These are phyloP conservation scores for Schizothorax lantsangensis DNA, from an alignment of 2,797 vertebrate species.

Conservation along the genomic window DNA sequence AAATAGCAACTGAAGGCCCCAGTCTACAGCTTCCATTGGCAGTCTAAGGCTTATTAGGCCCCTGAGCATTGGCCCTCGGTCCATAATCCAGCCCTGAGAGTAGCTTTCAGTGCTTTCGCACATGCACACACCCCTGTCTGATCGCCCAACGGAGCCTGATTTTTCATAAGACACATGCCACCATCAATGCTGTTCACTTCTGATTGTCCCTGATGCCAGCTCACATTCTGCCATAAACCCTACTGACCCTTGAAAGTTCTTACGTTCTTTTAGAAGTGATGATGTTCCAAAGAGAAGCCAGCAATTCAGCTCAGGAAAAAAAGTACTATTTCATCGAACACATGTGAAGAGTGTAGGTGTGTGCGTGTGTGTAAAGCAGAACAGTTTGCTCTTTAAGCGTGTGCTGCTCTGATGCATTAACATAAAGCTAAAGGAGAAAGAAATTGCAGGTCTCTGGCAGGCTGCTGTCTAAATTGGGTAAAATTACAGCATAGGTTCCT, in stretches of 20 bases:
- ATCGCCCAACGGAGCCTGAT: not conserved
- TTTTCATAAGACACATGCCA: slow-evolving; percentile 14
- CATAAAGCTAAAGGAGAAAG: slow-evolving; percentile 77
- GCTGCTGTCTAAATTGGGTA: slow-evolving; percentile 76
- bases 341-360: slow-evolving; percentile 11
- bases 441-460: slow-evolving; percentile 80
- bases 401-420: slow-evolving; percentile 71
- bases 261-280: not conserved
- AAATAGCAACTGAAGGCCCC: not conserved
- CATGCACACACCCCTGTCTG: not conserved
- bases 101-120: not conserved
- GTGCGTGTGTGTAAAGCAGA: slow-evolving; percentile 9
- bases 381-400: slow-evolving; percentile 47
- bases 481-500: slow-evolving; percentile 80
- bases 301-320: not conserved
- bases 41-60: not conserved
- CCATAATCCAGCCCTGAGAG: not conserved
- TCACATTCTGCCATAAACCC: slow-evolving; percentile 3
- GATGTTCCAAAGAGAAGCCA: not conserved
- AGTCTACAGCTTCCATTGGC: not conserved
- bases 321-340: not conserved
- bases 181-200: not conserved
- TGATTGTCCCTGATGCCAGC: not conserved
- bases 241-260: not conserved
- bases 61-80: not conserved